These are phyloP conservation scores for Carassius carassius DNA, from an alignment of 2,113 vertebrate genomes.

Conservation along the genomic window DNA sequence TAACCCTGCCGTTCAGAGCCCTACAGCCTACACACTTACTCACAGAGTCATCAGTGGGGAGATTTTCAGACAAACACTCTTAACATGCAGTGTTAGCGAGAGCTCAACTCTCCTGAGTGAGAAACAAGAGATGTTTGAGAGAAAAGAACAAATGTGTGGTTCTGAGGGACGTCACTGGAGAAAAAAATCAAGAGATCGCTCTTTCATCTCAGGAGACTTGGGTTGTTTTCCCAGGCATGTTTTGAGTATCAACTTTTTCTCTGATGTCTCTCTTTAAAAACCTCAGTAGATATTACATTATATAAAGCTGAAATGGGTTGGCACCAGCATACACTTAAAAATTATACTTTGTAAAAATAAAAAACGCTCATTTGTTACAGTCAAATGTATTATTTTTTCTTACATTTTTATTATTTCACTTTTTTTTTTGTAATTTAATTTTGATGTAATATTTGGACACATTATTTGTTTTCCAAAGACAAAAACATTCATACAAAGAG, in stretches of 20 bases:
- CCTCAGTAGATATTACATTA: background rate
- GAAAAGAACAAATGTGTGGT: slow-evolving; percentile 1
- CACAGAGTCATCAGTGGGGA: background rate
- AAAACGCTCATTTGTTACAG: background rate
- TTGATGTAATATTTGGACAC: background rate
- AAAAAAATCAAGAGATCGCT: background rate
- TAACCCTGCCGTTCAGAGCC: slow-evolving; percentile 8
- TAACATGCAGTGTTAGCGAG: slow-evolving; percentile 1
- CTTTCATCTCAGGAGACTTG: background rate
- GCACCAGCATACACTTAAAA: background rate
- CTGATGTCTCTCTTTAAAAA: background rate
- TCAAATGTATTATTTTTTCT: background rate
- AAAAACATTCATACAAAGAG: background rate
- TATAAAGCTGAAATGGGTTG: background rate
- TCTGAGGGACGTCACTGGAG: background rate
- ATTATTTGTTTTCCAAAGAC: background rate
- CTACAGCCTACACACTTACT: slow-evolving; percentile 2
- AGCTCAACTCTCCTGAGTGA: slow-evolving; percentile 34
- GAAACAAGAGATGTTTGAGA: background rate
- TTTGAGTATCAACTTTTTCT: background rate
- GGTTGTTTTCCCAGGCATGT: background rate
- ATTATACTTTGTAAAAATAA: background rate
- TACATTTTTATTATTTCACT: no score
- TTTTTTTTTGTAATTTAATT: no score
- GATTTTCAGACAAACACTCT: background rate